phyloP scores from a whole-genome alignment of 2,797 vertebrate species.

The Neosilurus hyrtlii region DNA sequence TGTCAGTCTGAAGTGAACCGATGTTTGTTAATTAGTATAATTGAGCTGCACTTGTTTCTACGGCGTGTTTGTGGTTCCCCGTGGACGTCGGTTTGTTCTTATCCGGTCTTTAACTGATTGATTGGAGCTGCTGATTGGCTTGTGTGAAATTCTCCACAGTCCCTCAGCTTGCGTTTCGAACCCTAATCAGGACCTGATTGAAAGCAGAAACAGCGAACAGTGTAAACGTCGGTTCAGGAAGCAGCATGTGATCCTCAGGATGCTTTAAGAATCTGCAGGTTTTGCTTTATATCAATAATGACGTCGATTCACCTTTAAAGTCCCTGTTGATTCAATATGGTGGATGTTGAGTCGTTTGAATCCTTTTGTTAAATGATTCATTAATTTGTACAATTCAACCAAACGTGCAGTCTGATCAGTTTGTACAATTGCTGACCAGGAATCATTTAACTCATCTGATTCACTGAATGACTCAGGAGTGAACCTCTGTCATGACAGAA shows the following conservation, averaged over 20 bases:
- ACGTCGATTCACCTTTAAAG: neutral
- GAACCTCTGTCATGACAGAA: neutral
- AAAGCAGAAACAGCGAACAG: constrained; percentile 34
- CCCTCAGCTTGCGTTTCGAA: neutral
- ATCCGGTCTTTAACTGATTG: constrained; percentile 32
- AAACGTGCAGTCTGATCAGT: neutral
- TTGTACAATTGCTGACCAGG: neutral
- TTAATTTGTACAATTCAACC: neutral
- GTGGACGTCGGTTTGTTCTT: constrained; percentile 17
- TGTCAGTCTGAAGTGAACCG: neutral
- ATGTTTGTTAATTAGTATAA: constrained; percentile 16
- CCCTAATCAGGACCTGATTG: constrained; percentile 43
- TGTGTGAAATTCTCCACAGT: constrained; percentile 27
- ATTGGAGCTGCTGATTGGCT: constrained; percentile 27
- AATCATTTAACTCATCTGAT: neutral
- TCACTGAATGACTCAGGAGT: neutral
- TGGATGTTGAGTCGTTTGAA: neutral
- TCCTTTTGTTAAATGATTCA: neutral
- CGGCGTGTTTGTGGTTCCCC: constrained; percentile 8
- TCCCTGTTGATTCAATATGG: neutral
- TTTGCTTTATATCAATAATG: neutral
- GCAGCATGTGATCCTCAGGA: constrained; percentile 18
- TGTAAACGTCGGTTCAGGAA: constrained; percentile 2
- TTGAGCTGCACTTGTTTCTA: neutral
- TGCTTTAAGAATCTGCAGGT: constrained; percentile 19